Evolutionary conservation across 2,113 vertebrate species (phyloP), one percentile per base, ranked within the genome.

Genomic region (Macaca mulatta): DNA sequence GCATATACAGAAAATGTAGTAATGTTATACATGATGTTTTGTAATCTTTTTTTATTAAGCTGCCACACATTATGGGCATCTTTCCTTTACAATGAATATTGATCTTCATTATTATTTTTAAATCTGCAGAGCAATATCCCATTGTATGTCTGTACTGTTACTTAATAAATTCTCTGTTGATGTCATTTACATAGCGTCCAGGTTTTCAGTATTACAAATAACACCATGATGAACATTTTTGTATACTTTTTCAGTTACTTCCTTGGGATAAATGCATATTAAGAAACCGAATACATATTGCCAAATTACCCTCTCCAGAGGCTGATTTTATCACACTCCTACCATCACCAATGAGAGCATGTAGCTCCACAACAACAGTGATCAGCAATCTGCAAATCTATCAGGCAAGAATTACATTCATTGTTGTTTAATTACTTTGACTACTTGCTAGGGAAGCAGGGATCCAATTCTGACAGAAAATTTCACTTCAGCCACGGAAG

Each of bases 391-490:
- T 52, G n/a, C 50, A 75, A 55, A 32, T 64, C 35, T 77, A 30
- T 61, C 64, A 88, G 92, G 83, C 43, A 79, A 88, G 74, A 40
- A 64, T 88, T 55, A 79, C 70, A 55, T 48, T 88, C 25, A 50
- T 16, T 92, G 84, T 77, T 89, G 25, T 48, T 94, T 81, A 80
- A 52, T 74, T 86, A 90, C 27, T 69, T 70, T 82, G 67, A 85
- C 38, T 83, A 70, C 23, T 64, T 89, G 59, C 52, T 82, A 55
- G 32, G 45, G 74, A 93, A 89, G 32, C 40, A 64, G 2, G 64
- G 50, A 89, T 92, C 70, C 89, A 89, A 97, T 88, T 97, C n/a
- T 89, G 27, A 52, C 61, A 94, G 72, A 88, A 94, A 91, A 82
- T 70, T 88, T 74, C 78, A 74, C 32, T 55, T 94, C 48, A 97